phyloP scores from a whole-genome alignment of 1,140 invertebrate species.

The Magallana angulata region DNA sequence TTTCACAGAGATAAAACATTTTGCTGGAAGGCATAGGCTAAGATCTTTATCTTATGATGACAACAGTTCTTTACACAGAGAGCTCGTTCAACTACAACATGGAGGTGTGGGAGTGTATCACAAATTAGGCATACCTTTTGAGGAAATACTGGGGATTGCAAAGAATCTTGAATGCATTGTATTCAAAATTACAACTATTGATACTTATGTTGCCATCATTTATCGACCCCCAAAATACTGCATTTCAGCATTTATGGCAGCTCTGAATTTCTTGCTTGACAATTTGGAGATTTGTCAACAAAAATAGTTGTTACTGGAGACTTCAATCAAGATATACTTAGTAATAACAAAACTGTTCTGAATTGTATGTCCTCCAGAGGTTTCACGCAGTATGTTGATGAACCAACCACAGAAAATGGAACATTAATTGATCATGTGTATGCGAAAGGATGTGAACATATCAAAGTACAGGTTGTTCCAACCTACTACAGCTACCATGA shows the following conservation, averaged over 20 bases:
- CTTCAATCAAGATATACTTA: slow-evolving; percentile 9
- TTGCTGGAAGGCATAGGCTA: too few species aligned
- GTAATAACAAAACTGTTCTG: too few species aligned
- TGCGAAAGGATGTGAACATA: too few species aligned
- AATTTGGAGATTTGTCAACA: too few species aligned
- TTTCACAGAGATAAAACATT: too few species aligned
- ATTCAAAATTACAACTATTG: too few species aligned
- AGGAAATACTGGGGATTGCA: too few species aligned
- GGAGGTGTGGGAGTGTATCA: background rate
- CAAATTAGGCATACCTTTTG: too few species aligned
- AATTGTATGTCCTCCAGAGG: background rate
- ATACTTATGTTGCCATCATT: background rate
- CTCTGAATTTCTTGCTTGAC: background rate
- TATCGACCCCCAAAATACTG: background rate
- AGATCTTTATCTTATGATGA: too few species aligned
- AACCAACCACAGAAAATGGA: slow-evolving; percentile 29
- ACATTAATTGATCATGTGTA: slow-evolving; percentile 37
- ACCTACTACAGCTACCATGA: slow-evolving; percentile 38
- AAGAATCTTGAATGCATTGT: background rate
- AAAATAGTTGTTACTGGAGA: background rate
- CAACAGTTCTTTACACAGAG: too few species aligned
- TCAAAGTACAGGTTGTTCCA: background rate
- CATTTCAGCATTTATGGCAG: background rate
- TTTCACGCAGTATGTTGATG: background rate
- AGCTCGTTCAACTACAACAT: too few species aligned